These are phyloP conservation scores for Nomia melanderi DNA, from an alignment of 1,140 invertebrate genomes.

Conservation along the genomic window DNA sequence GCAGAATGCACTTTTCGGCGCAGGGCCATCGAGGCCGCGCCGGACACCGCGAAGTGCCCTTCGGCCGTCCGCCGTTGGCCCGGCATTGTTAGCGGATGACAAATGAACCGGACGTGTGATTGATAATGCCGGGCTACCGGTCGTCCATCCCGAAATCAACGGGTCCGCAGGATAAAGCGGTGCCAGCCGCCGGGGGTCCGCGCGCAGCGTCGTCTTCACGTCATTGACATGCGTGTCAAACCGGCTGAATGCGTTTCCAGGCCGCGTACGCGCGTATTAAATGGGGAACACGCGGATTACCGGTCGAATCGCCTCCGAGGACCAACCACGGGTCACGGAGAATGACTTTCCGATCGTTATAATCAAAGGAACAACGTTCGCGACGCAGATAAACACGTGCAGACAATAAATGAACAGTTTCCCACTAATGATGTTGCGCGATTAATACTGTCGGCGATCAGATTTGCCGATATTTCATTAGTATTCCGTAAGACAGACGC, in stretches of 20 bases:
- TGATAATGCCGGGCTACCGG: background rate
- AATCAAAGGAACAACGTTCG: too few relatives aligned
- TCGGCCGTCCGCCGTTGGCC: background rate
- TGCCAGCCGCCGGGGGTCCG: background rate
- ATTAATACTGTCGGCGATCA: too few relatives aligned
- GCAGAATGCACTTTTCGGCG: background rate
- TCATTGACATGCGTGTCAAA: conserved; percentile 16
- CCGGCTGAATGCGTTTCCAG: conserved; percentile 2
- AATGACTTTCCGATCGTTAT: too few relatives aligned
- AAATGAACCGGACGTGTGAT: conserved; percentile 22
- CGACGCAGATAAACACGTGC: too few relatives aligned
- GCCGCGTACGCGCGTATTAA: background rate
- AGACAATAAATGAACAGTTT: too few relatives aligned
- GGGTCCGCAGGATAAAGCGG: conserved; percentile 5
- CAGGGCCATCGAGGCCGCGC: background rate
- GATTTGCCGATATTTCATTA: too few relatives aligned
- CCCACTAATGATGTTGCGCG: too few relatives aligned
- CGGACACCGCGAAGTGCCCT: conserved; percentile 12
- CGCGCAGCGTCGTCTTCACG: conserved; percentile 14
- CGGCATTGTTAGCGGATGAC: conserved; percentile 18
- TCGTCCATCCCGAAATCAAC: background rate
- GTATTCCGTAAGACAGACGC: too few relatives aligned
- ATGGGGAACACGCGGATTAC: background rate
- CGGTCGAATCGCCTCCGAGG: background rate
- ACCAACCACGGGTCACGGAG: too few relatives aligned